Percentiles rank a stretch among this genome's conserved stretches.
phyloP scores from a whole-genome alignment of 2,113 vertebrate genomes.

The Zeus faber region DNA sequence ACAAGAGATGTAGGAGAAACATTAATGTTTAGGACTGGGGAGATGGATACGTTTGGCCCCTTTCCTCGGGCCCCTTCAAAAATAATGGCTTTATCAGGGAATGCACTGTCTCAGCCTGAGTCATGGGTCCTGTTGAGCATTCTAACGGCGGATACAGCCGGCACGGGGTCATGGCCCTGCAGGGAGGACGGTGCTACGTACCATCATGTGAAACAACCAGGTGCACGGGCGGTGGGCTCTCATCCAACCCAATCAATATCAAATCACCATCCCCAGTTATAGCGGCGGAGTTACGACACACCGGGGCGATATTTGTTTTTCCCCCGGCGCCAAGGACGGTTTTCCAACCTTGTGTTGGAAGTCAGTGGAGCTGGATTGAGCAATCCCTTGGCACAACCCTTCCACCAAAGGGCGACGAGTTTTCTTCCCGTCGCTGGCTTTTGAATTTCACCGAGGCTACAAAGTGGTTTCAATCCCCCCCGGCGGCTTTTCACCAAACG shows the following conservation, averaged over 20 bases:
- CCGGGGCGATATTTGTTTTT: conserved; percentile 61
- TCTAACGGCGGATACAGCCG: conserved; percentile 51
- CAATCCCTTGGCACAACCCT: conserved; percentile 71
- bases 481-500: too few relatives aligned
- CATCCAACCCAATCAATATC: conserved; percentile 77
- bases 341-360: conserved; percentile 46
- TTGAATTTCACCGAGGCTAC: too few relatives aligned
- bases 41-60: conserved; percentile 43
- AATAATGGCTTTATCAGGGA: conserved; percentile 71
- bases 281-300: conserved; percentile 71
- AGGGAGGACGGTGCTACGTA: conserved; percentile 49
- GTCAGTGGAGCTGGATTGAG: conserved; percentile 51
- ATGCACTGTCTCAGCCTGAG: conserved; percentile 43
- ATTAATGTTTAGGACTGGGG: conserved; percentile 32
- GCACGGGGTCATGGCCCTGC: conserved; percentile 51
- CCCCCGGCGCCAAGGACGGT: conserved; percentile 53
- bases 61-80: conserved; percentile 51
- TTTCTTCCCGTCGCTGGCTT: too few relatives aligned
- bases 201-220: conserved; percentile 62
- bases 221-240: conserved; percentile 47
- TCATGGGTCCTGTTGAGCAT: conserved; percentile 56
- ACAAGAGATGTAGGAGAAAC: conserved; percentile 36
- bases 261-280: conserved; percentile 66
- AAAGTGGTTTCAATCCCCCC: too few relatives aligned
- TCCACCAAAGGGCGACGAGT: conserved; percentile 22